Conservation (phyloP, 2,888 invertebrate genomes). For the Rhagonycha fulva region DNA sequence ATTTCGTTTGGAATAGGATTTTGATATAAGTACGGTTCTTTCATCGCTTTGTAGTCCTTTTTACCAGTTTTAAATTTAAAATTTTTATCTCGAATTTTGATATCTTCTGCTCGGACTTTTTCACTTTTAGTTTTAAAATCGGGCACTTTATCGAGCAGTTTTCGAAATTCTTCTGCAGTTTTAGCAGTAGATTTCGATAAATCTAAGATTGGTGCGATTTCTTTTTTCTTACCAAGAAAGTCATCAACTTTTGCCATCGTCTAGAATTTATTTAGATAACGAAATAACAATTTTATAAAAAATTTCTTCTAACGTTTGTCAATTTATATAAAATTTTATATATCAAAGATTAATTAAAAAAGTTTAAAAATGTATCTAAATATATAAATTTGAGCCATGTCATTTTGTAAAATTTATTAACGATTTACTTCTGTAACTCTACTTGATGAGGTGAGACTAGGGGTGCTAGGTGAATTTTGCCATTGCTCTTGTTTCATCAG, state of each 20-base stretch:
- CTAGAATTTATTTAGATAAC: conserved; percentile 18
- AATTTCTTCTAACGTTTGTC: neutral
- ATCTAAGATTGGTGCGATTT: conserved; percentile 81
- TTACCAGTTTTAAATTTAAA: conserved; percentile 76
- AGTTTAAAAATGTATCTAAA: neutral
- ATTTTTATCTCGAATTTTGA: conserved; percentile 75
- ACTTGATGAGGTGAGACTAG: conserved; percentile 34
- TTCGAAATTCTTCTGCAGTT: conserved; percentile 81
- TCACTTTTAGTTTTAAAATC: conserved; percentile 89
- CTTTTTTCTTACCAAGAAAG: conserved; percentile 82
- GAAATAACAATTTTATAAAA: conserved; percentile 11
- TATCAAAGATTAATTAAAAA: neutral
- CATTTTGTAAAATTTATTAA: neutral
- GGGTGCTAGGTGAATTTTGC: conserved; percentile 52
- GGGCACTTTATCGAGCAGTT: conserved; percentile 83
- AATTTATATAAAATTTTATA: neutral
- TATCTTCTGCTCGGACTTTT: conserved; percentile 77
- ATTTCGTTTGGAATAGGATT: conserved; percentile 86
- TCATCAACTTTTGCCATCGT: conserved; percentile 77
- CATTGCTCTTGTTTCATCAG: conserved; percentile 60
- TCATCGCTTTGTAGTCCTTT: conserved; percentile 70
- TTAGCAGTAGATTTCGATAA: conserved; percentile 78
- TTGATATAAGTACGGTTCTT: conserved; percentile 67
- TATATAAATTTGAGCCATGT: neutral
- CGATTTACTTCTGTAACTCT: conserved; percentile 14